Evolutionary conservation across 2,888 invertebrate species (phyloP), one percentile per base, ranked within the genome.

Genomic region (Melangyna quadrimaculata): DNA sequence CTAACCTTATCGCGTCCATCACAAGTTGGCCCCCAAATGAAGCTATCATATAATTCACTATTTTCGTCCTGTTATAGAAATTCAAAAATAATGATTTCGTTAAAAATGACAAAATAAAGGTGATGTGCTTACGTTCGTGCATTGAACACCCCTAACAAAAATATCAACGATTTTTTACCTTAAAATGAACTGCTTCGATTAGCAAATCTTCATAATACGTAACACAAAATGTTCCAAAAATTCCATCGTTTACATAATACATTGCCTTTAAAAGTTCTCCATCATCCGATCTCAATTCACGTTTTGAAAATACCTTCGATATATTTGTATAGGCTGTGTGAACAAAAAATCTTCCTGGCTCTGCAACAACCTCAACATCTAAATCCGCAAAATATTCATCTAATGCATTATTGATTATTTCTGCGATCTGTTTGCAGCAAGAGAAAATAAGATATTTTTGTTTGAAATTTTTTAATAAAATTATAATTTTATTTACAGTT

Each of bases 241-340:
- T 98, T 7, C 99, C 99, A 92, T 99, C 99, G 93, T 99, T 99
- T 90, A 99, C 96, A 93, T 98, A 99, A 93, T 99, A 99, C 98
- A 99, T 99, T 91, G 94, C 93, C 2, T 91, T 90, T 69, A 90
- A 89, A 65, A 92, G 87, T 80, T 90, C 89, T 0, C 90, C 91
- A 7, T 88, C 88, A 3, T 87, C 83, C 12, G 84, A 87, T 17
- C 90, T 88, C 2, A 90, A 78, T 72, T 92, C 91, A 53, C 96
- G 94, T 89, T 96, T 96, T 87, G 97, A 96, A 91, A 98, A 97
- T 87, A 99, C 95, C 92, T 96, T 95, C 90, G 96, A 96, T 75
- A 96, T 95, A 51, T 99, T 94, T n/a, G 98, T 98, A 93, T 97
- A 99, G 0, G 99, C 98, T 22, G 98, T 97, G 55, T 98, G 96